Conservation (phyloP, 2,113 vertebrate genomes). For the Mystacornis crossleyi region DNA sequence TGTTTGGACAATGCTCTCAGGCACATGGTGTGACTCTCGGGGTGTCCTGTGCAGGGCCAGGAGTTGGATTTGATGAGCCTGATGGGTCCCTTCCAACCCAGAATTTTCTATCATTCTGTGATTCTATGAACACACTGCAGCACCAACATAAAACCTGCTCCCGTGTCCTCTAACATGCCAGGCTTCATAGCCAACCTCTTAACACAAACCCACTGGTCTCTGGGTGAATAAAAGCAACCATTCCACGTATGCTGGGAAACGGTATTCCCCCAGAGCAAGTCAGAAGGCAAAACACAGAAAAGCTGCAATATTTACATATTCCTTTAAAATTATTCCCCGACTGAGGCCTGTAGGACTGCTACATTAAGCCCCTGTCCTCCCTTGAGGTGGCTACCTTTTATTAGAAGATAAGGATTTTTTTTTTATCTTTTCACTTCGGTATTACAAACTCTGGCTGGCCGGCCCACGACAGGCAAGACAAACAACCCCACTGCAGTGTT, state of each 20-base stretch:
- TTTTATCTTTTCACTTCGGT: not conserved
- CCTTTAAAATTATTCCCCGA: not conserved
- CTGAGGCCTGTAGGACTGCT: not conserved
- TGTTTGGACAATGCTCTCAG: not conserved
- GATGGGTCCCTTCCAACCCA: not conserved
- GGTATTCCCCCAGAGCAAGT: not conserved
- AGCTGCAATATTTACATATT: not conserved
- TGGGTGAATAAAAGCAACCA: not conserved
- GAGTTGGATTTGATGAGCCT: not conserved
- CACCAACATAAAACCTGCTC: fast-evolving
- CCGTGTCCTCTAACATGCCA: fast-evolving
- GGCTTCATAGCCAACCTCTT: not conserved
- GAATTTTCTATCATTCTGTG: not conserved
- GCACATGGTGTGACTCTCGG: not conserved
- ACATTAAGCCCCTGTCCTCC: not conserved
- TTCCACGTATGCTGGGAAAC: not conserved
- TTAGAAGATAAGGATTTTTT: not conserved
- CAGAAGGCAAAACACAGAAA: not conserved
- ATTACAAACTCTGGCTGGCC: too few species aligned
- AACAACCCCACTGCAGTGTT: fast-evolving
- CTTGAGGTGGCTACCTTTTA: not conserved
- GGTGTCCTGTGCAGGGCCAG: not conserved
- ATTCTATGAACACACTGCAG: not conserved
- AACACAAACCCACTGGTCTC: not conserved
- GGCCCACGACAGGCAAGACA: not conserved